A percentile compares a stretch with the other conserved stretches of the same genome.
Conservation (phyloP, 1,140 invertebrate species). For the Mycetomoellerius zeteki region DNA sequence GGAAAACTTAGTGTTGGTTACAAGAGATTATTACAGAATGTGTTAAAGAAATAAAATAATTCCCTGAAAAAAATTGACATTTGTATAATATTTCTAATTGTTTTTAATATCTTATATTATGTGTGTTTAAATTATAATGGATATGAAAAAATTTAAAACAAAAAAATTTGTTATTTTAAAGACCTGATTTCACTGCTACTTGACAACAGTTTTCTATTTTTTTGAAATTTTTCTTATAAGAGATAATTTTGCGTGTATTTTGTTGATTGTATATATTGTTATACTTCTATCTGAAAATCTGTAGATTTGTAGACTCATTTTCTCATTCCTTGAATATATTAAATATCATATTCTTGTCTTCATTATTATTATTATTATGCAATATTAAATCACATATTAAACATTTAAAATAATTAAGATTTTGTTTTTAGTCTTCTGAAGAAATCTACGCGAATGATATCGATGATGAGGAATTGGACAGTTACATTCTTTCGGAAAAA, state of each 20-base stretch:
- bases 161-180: neutral
- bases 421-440: slow-evolving; percentile 82
- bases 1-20: too few relatives aligned
- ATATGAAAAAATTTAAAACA: neutral
- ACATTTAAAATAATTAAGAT: neutral
- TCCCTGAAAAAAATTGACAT: too few relatives aligned
- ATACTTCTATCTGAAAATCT: neutral
- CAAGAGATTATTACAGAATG: too few relatives aligned
- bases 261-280: too few relatives aligned
- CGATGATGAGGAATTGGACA: slow-evolving; percentile 95
- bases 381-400: neutral
- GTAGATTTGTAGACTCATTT: neutral
- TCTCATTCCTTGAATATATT: neutral
- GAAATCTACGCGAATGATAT: slow-evolving; percentile 94
- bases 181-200: too few relatives aligned
- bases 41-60: too few relatives aligned
- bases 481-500: slow-evolving; percentile 94
- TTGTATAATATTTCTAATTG: neutral
- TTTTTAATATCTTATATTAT: neutral
- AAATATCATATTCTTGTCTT: neutral
- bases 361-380: neutral
- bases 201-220: too few relatives aligned
- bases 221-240: too few relatives aligned
- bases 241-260: too few relatives aligned
- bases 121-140: neutral